These are phyloP conservation scores for Neogobius melanostomus DNA, from an alignment of 2,113 vertebrate genomes.

Conservation along the genomic window DNA sequence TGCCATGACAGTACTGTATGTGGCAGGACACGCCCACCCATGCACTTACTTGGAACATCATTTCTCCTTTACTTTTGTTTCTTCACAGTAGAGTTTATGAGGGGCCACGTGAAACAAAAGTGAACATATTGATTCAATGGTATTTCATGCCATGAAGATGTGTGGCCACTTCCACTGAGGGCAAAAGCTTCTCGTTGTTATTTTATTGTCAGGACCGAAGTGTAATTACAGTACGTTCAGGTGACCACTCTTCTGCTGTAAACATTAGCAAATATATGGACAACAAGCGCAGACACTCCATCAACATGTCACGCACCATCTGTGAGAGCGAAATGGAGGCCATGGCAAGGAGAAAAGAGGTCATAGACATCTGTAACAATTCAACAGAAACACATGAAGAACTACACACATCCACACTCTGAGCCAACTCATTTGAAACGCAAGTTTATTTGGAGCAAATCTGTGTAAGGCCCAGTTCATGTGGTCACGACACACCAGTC, in stretches of 20 bases:
- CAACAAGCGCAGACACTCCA: conserved; percentile 8
- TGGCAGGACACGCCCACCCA: too few species aligned
- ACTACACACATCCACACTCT: conserved; percentile 11
- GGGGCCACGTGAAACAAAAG: not conserved
- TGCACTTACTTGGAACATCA: too few species aligned
- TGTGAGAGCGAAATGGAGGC: conserved; percentile 19
- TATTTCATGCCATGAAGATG: not conserved
- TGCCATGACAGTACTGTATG: too few species aligned
- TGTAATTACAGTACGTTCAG: not conserved
- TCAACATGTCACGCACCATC: conserved; percentile 26
- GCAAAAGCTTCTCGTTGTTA: not conserved
- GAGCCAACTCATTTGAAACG: conserved; percentile 17
- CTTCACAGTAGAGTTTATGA: not conserved
- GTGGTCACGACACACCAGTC: conserved; percentile 24
- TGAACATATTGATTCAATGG: not conserved
- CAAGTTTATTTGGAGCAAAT: conserved; percentile 20
- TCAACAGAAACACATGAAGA: conserved; percentile 8
- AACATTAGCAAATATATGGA: conserved; percentile 14
- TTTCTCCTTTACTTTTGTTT: too few species aligned
- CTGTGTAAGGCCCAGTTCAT: not conserved
- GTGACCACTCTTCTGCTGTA: conserved; percentile 12
- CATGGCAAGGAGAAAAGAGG: conserved; percentile 15
- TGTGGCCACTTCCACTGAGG: not conserved
- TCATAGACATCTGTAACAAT: conserved; percentile 17
- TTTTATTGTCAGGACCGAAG: not conserved